phyloP scores from a whole-genome alignment of 2,797 vertebrate species.

The Otus scops region DNA sequence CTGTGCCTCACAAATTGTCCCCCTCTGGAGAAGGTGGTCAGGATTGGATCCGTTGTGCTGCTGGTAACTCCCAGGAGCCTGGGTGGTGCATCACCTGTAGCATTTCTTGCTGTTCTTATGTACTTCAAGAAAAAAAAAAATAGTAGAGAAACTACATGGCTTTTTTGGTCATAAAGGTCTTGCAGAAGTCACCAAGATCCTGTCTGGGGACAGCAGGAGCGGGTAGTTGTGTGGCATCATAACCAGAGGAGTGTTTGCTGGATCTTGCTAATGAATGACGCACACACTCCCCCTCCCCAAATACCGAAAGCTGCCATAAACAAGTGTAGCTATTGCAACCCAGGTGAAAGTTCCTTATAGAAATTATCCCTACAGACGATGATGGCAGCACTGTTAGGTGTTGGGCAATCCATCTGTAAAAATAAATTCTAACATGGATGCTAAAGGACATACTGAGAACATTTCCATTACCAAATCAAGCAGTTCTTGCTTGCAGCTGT shows the following conservation, averaged over 20 bases:
- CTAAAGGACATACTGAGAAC: background rate
- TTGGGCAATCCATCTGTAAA: background rate
- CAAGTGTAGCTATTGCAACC: background rate
- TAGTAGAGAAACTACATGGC: background rate
- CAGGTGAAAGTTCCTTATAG: background rate
- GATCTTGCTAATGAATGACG: background rate
- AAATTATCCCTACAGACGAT: background rate
- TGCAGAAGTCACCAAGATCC: background rate
- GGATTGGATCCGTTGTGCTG: background rate
- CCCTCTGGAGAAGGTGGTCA: background rate
- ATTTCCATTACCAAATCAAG: constrained; percentile 40
- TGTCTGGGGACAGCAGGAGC: background rate
- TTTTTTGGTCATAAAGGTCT: background rate
- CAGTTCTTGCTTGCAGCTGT: constrained; percentile 42
- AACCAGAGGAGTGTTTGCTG: background rate
- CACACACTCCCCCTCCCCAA: background rate
- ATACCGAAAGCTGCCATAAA: background rate
- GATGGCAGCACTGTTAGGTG: background rate
- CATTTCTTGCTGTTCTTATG: background rate
- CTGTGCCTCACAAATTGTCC: background rate
- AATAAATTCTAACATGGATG: background rate
- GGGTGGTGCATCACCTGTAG: background rate
- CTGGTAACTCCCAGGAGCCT: background rate
- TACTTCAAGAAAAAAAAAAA: background rate
- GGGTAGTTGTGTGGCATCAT: background rate